Evolutionary conservation across 2,888 invertebrate genomes (phyloP), one percentile per base, ranked within the genome.

Genomic region (Tachina lurida): DNA sequence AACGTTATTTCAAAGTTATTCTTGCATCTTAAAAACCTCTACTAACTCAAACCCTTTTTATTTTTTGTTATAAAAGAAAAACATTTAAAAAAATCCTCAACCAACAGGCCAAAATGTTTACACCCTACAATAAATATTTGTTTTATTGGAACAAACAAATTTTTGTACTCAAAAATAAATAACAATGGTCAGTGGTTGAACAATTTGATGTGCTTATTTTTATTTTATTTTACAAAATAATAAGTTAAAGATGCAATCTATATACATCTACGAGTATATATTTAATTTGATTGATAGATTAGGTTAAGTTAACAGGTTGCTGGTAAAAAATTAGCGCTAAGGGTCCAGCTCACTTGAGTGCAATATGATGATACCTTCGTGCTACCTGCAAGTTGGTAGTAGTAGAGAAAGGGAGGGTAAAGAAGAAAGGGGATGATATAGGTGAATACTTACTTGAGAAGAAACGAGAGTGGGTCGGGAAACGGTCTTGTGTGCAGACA

Each of bases 131-230:
- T 8, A 19, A 7, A 54, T 13, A 49, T 60, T 68, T 47, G 31
- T 60, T 65, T 56, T 47, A 67, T 68, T 43, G 62, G 63, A 43
- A 74, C 67, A 13, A 31, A 7, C 0, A 5, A 31, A 31, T 7
- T 31, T 31, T 31, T 31, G 31, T 31, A 70, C 63, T 43, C 47
- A 45, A 73, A 70, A 87, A 84, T 84, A 87, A 77, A 81, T 68
- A 62, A n/a, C n/a, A n/a, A 83, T 78, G 84, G 84, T 77, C 74
- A 73, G 75, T 81, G 87, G 84, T 83, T 83, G 87, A 84, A 80
- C 84, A 87, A 87, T 17, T 73, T 39, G 10, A 22, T 54, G 47
- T 10, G 67, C 63, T 74, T 79, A 54, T 47, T 71, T 81, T 9
- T 2, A 31, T 31, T 31, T 56, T 43, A 54, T 17, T 45, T 17